These are phyloP conservation scores for Metopolophium dirhodum DNA, from an alignment of 1,140 invertebrate species.

Conservation along the genomic window DNA sequence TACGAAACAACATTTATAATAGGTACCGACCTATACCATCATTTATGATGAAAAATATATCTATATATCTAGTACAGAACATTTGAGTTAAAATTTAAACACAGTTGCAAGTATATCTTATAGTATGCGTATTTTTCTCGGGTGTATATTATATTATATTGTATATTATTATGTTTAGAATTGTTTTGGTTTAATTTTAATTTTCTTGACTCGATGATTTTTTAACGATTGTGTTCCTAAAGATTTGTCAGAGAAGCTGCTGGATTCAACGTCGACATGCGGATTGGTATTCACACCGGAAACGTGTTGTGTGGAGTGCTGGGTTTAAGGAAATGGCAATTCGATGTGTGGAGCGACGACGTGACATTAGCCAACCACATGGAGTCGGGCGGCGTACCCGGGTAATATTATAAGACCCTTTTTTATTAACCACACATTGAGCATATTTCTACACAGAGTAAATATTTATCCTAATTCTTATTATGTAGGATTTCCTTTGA, in stretches of 20 bases:
- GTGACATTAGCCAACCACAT: conserved; percentile 96
- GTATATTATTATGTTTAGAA: not conserved
- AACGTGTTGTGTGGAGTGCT: conserved; percentile 96
- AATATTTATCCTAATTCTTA: conserved; percentile 1
- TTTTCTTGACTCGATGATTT: not conserved
- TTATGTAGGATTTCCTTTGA: not conserved
- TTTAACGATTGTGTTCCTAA: conserved; percentile 48
- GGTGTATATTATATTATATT: not conserved
- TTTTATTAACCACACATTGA: not conserved
- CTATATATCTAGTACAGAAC: not conserved
- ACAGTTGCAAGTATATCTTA: not conserved
- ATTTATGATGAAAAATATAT: not conserved
- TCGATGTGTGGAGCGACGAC: conserved; percentile 98
- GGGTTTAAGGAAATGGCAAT: conserved; percentile 96
- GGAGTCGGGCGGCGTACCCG: conserved; percentile 93
- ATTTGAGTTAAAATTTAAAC: not conserved
- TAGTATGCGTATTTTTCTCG: not conserved
- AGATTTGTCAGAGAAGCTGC: conserved; percentile 88
- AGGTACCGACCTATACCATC: not conserved
- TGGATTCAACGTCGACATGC: conserved; percentile 91
- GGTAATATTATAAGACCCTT: conserved; percentile 70
- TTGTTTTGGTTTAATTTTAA: not conserved
- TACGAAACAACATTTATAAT: not conserved
- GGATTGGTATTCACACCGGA: conserved; percentile 93
- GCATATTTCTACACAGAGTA: not conserved